Evolutionary conservation across 2,113 vertebrate species (phyloP), one percentile per base, ranked within the genome.

Genomic region (Hemibagrus wyckioides): DNA sequence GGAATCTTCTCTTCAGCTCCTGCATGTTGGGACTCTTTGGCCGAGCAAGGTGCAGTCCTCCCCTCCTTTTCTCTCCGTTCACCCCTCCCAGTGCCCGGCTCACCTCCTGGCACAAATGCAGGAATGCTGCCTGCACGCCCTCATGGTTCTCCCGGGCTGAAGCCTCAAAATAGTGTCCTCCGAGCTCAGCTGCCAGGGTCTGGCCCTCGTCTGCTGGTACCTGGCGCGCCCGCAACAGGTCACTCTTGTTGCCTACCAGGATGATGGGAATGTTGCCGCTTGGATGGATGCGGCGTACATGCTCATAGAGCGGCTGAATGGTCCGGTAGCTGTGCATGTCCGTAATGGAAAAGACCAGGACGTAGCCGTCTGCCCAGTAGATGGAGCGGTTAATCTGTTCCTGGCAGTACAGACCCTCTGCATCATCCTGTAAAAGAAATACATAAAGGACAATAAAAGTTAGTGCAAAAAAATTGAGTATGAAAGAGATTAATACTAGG

Each of bases 11-110:
- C 93, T 98, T 98, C 87, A 98, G 88, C 92, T 98, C 97, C 90
- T 98, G 97, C 97, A 98, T 98, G 91, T 98, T 98, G 50, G 97
- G 97, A 10, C 97, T 98, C 65, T 97, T 97, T 85, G 97, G 97
- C 21, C 97, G 91, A n/a, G 96, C 96, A 1, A 98, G 95, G 89
- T 97, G 97, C 23, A 98, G 96, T 1, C 97, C 97, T 11, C 96
- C 96, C 39, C 94, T 94, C n/a, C 97, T 92, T 76, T 97, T 98
- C 94, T 98, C 97, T 0, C 97, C 97, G 0, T 97, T 97, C 36
- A 94, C 95, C 88, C 96, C 93, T 33, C 95, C 93, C 1, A 97
- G 75, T 1, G 95, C 95, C 77, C 97, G 94, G 91, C 96, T 94
- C 39, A 97, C 94, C 94, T 98, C 97, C 90, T 97, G 97, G 85